Evolutionary conservation across 2,888 invertebrate species (phyloP).

Genomic region (Boloria selene): DNA sequence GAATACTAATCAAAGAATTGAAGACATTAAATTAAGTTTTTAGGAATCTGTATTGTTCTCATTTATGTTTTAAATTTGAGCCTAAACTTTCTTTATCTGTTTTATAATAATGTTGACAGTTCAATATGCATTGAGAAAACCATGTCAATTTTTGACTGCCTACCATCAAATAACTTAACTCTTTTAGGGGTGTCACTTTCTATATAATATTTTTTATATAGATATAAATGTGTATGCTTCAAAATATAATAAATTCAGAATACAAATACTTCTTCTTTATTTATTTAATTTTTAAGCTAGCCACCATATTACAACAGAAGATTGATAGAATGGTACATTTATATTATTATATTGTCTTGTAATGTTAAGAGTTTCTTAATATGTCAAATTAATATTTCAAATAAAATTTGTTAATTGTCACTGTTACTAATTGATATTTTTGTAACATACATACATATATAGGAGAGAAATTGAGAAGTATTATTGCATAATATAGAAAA

Average conservation of each 20-base stretch:
- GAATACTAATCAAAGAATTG: neutral
- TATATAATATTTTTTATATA: slow-evolving; percentile 8
- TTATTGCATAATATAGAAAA: slow-evolving; percentile 58
- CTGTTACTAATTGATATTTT: slow-evolving; percentile 63
- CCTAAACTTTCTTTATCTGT: neutral
- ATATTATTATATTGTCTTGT: neutral
- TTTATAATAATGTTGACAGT: neutral
- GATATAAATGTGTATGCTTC: neutral
- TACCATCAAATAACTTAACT: slow-evolving; percentile 9
- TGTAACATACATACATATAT: slow-evolving; percentile 50
- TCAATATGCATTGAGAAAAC: neutral
- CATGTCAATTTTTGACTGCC: slow-evolving; percentile 29
- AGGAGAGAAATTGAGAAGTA: slow-evolving; percentile 54
- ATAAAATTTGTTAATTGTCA: slow-evolving; percentile 45
- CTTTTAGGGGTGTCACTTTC: slow-evolving; percentile 2
- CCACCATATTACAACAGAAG: neutral
- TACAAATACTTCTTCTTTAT: neutral
- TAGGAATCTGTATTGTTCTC: slow-evolving; percentile 9
- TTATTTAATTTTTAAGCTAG: slow-evolving; percentile 9
- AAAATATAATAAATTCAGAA: slow-evolving; percentile 1
- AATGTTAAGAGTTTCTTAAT: slow-evolving; percentile 1
- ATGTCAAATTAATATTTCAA: neutral
- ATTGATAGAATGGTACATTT: slow-evolving; percentile 5
- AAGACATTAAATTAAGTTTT: slow-evolving; percentile 6
- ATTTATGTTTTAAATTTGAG: neutral